Evolutionary conservation across 2,797 vertebrate genomes (phyloP), one percentile per base, ranked within the genome.

Genomic region (Eurystomus glaucurus): DNA sequence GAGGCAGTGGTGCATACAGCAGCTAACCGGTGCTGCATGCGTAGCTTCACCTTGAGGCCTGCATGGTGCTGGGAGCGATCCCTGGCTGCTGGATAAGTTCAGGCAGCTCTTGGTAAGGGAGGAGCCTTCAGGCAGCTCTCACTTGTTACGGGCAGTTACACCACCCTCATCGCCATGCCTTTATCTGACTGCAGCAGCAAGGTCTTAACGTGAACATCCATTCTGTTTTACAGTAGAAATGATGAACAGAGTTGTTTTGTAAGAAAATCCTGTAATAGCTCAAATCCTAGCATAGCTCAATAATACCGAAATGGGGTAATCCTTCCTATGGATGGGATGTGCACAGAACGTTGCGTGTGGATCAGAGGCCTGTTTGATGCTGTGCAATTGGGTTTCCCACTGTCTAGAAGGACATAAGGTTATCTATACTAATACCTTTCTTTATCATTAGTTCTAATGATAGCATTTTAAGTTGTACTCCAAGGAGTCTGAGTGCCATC

Each of bases 1-100:
- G 31, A 23, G 28, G 35, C 37, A 9, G 48, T 21, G 39, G 9
- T 8, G 5, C 0, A 0, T 35, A 17, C 20, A 58, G 21, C 17
- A 18, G 15, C 19, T 77, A 25, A 50, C 4, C 28, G 39, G 14
- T 64, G 37, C 62, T 65, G 41, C 46, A 26, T 2, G 3, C 45
- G 22, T 0, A 15, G 26, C 23, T 83, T 45, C 10, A 15, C 41
- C n/a, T 14, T 86, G 35, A 31, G 5, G 17, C 25, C 72, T 41
- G 4, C 0, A 1, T 62, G 43, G 10, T 68, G 43, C 15, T 9
- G 14, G 29, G 17, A 1, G 1, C 14, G 25, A 77, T 26, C 4
- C 33, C 50, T 48, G 20, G 15, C 19, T 7, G 1, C 57, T 33
- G 46, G 11, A 6, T 60, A 18, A 82, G 14, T 16, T 62, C 19